Conservation (phyloP, 1,140 invertebrate genomes). For the Bursaphelenchus mucronatus region DNA sequence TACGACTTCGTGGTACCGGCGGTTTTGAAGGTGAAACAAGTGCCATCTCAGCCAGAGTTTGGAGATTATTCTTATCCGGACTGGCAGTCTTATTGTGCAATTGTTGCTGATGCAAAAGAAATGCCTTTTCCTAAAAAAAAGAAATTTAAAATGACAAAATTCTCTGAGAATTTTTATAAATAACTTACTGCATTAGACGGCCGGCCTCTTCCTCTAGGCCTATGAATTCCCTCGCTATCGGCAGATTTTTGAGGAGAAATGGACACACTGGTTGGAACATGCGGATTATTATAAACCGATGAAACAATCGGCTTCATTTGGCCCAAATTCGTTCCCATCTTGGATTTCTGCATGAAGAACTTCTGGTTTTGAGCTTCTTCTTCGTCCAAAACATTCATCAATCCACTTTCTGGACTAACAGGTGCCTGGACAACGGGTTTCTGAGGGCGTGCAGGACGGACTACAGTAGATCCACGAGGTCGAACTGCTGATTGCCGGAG, state of each 20-base stretch:
- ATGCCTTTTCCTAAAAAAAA: too few species aligned
- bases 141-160: background rate
- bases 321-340: background rate
- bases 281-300: background rate
- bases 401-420: background rate
- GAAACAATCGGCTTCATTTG: background rate
- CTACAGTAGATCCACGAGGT: too few species aligned
- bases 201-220: background rate
- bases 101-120: background rate
- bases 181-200: background rate
- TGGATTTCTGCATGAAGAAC: constrained; percentile 6
- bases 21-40: too few species aligned
- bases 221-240: background rate
- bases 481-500: too few species aligned
- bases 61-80: background rate
- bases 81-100: background rate
- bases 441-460: background rate
- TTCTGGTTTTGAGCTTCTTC: constrained; percentile 17
- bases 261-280: constrained; percentile 3
- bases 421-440: background rate
- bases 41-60: background rate
- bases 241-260: background rate
- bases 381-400: constrained; percentile 14
- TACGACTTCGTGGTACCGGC: too few species aligned
- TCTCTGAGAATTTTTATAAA: background rate